Evolutionary conservation across 2,113 vertebrate genomes (phyloP), one percentile per base, ranked within the genome.

Genomic region (Sphaerodactylus townsendi): DNA sequence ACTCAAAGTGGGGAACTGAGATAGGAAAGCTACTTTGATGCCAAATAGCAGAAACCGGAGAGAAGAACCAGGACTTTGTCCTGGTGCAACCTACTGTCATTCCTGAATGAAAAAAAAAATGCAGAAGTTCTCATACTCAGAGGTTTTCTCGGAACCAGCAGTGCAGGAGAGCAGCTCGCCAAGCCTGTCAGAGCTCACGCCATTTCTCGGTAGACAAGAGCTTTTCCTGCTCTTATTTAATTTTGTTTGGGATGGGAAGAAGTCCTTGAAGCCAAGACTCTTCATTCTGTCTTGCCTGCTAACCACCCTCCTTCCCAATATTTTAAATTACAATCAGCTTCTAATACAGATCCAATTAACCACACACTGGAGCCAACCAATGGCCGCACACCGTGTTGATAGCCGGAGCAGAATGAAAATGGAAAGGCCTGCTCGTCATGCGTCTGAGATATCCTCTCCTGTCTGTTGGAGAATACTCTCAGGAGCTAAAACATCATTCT

Each of bases 391-490:
- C 75, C 53, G 62, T 79, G n/a, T 39, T 87, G 83, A 86, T 81
- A 75, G 2, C 0, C 33, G 81, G 19, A 84, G 87, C 48, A 23
- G 70, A 65, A 78, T 72, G 87, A 86, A 87, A 82, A 86, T 25
- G 77, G 82, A 83, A 84, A 70, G 81, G 37, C 59, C 64, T 73
- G 73, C 85, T 85, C 87, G 88, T 93, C 69, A 65, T 44, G 66
- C 77, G 71, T 80, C 88, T 86, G 81, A 93, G 90, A 85, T n/a
- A 62, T 1, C 39, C 79, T 88, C 83, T 79, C 41, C 53, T 92
- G 41, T 84, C 88, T 69, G 72, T 25, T 62, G 23, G 83, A 93
- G 71, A 62, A 33, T 85, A 76, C 73, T 90, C 83, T 84, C 76
- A 82, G 75, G 85, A 94, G 86, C 35, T 56, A 89, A 62, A 89